Base-by-base conservation (phyloP, 2,888 invertebrate genomes). In the Troglohyphantes excavatus region DNA sequence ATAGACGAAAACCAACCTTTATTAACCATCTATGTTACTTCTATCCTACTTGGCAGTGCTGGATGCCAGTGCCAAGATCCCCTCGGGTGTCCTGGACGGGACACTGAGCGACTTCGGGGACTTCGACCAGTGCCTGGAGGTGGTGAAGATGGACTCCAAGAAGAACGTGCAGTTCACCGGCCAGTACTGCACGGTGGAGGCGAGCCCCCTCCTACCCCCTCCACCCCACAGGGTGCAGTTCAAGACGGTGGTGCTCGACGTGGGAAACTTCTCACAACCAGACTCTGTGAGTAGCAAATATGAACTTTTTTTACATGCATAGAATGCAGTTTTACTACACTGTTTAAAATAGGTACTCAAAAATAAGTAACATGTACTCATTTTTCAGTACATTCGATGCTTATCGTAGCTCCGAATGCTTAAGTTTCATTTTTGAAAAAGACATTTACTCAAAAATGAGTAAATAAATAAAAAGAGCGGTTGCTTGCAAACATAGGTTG, bases 211-310 rank as follows among this genome's bases (percentile, higher is more conserved):
- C n/a, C 19, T 91, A 5, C 91, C 91, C 0, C 17, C 75, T 5
- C 21, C 59, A 5, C 86, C 86, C 2, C 90, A 86, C 17, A 67
- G 90, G 23, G 86, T 90, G n/a, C 83, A 83, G 53, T 86, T 86
- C 67, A 81, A 90, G 29, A 90, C 90, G 3, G 70, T 79, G 2
- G 86, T 86, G 0, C 19, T 90, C 26, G 63, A 90, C 13, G 63
- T 90, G 19, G 26, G 68, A 3, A 86, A 83, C 23, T 90, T 90
- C 27, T 59, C 81, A 0, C 46, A 46, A 6, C 46, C 70, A 13
- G 90, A 90, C 33, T 90, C 90, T 9, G 90, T 90, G 26, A 90
- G 85, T 90, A n/a, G 6, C 39, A 9, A n/a, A n/a, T n/a, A n/a
- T n/a, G n/a, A n/a, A n/a, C n/a, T n/a, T n/a, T n/a, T n/a, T n/a